These are phyloP conservation scores for Aspidiotus rigidus DNA, from an alignment of 2,888 invertebrate genomes.

Conservation along the genomic window DNA sequence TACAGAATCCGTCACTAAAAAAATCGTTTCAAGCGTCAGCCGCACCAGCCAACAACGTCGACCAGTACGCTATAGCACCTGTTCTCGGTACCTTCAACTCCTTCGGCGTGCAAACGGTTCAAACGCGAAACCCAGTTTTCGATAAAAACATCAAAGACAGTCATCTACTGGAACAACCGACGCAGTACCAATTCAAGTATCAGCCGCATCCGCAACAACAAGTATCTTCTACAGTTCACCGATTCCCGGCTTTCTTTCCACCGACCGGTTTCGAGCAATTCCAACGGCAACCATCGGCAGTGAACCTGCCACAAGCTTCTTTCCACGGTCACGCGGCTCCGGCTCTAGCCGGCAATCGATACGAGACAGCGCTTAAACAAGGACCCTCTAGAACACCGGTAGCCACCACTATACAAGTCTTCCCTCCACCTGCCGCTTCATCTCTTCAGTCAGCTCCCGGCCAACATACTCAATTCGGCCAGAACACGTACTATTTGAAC, in stretches of 20 bases:
- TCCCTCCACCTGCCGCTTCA: constrained; percentile 8
- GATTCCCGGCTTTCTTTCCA: constrained; percentile 9
- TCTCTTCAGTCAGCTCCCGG: background rate
- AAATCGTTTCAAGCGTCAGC: constrained; percentile 26
- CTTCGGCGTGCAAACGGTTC: constrained; percentile 51
- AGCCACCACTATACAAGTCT: constrained; percentile 15
- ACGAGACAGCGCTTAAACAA: constrained; percentile 1
- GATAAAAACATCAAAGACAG: constrained; percentile 43
- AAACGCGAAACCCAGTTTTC: constrained; percentile 48
- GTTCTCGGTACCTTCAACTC: constrained; percentile 51
- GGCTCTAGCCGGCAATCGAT: background rate
- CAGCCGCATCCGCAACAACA: constrained; percentile 39
- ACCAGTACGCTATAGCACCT: constrained; percentile 40
- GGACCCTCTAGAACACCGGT: constrained; percentile 10
- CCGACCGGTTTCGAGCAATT: background rate
- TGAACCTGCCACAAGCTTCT: background rate
- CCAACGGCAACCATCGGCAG: constrained; percentile 19
- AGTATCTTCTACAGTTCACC: constrained; percentile 2
- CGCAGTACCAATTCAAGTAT: constrained; percentile 32
- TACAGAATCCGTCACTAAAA: constrained; percentile 10
- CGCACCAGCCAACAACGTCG: constrained; percentile 31
- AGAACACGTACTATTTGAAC: constrained; percentile 10
- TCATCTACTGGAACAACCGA: constrained; percentile 34
- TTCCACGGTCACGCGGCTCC: background rate
- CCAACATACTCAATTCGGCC: constrained; percentile 17